phyloP scores from a whole-genome alignment of 2,797 vertebrate species.

The Clarias pachynema region DNA sequence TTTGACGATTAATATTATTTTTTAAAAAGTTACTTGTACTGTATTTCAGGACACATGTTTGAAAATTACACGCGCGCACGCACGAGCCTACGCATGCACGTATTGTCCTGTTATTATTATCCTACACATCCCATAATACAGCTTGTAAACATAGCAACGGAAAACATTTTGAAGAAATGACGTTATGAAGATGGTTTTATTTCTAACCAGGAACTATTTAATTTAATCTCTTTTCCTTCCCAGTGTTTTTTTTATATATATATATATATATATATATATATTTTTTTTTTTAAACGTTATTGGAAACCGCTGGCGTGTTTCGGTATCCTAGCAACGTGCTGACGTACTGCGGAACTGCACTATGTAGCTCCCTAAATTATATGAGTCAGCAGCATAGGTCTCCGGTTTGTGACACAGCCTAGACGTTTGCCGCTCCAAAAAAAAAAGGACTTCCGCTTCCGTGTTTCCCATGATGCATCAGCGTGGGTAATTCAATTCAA shows the following conservation, averaged over 20 bases:
- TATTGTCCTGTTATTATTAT: background rate
- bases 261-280: no score
- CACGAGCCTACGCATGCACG: no score
- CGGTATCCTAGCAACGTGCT: background rate
- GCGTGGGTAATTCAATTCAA: slow-evolving; percentile 69
- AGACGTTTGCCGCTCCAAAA: background rate
- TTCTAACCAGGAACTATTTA: background rate
- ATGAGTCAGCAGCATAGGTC: background rate
- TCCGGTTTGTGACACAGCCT: background rate
- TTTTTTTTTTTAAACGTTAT: background rate
- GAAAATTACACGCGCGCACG: no score
- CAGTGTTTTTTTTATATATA: background rate
- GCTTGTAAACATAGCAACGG: background rate
- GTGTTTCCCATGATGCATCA: slow-evolving; percentile 73
- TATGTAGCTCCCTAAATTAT: background rate
- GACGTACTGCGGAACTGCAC: background rate
- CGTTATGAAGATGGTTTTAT: background rate
- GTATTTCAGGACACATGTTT: no score
- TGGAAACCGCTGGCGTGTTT: background rate
- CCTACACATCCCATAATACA: background rate
- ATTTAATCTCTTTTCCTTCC: background rate
- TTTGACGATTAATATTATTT: no score
- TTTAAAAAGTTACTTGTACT: no score
- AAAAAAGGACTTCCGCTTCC: background rate
- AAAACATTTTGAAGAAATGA: background rate